Base-by-base conservation (phyloP, 2,888 invertebrate genomes). In the Oligia strigilis region DNA sequence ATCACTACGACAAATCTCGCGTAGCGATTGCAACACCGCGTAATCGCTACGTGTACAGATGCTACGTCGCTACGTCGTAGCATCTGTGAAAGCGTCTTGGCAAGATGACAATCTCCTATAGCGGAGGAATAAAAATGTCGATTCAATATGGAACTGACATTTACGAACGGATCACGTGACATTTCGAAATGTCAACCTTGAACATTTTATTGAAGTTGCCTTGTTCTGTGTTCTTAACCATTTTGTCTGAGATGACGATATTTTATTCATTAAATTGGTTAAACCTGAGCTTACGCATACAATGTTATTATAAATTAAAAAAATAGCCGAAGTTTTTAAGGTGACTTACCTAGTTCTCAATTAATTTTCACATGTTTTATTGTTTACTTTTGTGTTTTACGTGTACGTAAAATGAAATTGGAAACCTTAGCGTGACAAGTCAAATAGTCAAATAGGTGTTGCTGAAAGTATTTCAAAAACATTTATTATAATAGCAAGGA, bases 91-190 rank as follows among this genome's bases (percentile, higher is more conserved):
- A 76, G 29, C 58, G 49, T 58, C 62, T 81, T 49, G 73, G 70
- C 58, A 49, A 66, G 72, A 72, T 81, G 85, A 67, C 70, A 85
- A 71, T 83, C 71, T 81, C 72, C 82, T 43, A 71, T 72, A 71
- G 64, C 46, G 29, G 36, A 58, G 62, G 23, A 81, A 85, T 83
- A 77, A 82, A 83, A 85, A 82, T 85, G 73, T 70, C 85, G 64
- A 66, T 71, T 71, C 58, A 81, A 83, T 81, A 83, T 36, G 62
- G 62, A 66, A 58, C 23, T 77, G 83, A 77, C 76, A 82, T 83
- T 85, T 85, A 77, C 58, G 64, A 81, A 81, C 60, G 67, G 52
- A 72, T 83, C 65, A 76, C 19, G 66, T 81, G 76, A 60, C 76
- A 62, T 62, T 73, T 81, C 13, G 82, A 40, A 81, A 60, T 60